Percentiles rank a stretch among this genome's conserved stretches.
phyloP scores from a whole-genome alignment of 2,888 invertebrate species.

The Acronicta aceris region DNA sequence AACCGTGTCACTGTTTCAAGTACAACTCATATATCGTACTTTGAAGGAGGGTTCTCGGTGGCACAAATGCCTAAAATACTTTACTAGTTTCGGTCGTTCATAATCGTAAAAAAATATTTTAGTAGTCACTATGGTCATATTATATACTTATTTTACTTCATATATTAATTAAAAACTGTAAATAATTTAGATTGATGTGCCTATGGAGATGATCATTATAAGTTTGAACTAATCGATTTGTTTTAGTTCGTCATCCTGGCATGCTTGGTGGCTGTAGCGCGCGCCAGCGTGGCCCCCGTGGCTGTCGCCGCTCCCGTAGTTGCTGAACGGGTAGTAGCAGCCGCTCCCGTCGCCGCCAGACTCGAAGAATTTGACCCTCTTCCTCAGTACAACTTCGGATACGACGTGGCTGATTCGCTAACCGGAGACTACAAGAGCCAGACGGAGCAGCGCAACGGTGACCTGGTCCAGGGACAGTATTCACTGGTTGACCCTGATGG shows the following conservation, averaged over 20 bases:
- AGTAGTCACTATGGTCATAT: too few species aligned
- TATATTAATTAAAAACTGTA: too few species aligned
- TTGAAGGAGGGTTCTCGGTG: constrained; percentile 45
- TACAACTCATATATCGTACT: constrained; percentile 70
- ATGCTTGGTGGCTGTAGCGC: constrained; percentile 77
- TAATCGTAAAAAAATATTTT: too few species aligned
- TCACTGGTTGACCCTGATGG: constrained; percentile 82
- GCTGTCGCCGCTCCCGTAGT: constrained; percentile 60
- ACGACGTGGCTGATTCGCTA: constrained; percentile 81
- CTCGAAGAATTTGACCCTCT: constrained; percentile 87
- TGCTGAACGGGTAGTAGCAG: constrained; percentile 71
- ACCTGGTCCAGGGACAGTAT: constrained; percentile 85
- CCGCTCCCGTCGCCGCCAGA: constrained; percentile 73
- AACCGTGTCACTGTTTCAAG: constrained; percentile 87
- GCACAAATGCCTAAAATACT: background rate
- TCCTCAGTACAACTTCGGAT: constrained; percentile 89
- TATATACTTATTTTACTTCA: too few species aligned
- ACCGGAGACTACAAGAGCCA: constrained; percentile 85
- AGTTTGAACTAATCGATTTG: constrained; percentile 46
- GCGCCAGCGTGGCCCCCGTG: constrained; percentile 74
- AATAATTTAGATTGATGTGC: background rate
- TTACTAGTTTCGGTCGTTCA: too few species aligned
- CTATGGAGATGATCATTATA: constrained; percentile 43
- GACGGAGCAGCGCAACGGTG: constrained; percentile 87
- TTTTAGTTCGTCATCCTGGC: constrained; percentile 82